Percentiles rank a stretch among this genome's conserved stretches.
phyloP scores from a whole-genome alignment of 2,888 invertebrate species.

The Cephalotes varians region DNA sequence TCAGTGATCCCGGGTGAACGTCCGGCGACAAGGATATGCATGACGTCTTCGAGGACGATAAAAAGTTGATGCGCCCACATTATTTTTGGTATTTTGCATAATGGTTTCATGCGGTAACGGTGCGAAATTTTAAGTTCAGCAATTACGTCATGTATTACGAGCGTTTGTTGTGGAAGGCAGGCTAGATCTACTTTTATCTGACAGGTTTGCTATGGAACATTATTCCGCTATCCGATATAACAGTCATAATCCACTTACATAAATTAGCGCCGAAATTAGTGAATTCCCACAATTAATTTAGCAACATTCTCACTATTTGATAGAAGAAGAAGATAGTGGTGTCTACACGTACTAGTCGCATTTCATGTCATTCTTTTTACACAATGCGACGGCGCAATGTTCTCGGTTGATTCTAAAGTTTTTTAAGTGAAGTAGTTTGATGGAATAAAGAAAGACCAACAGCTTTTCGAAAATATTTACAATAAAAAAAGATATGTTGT shows the following conservation, averaged over 20 bases:
- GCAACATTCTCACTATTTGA: background rate
- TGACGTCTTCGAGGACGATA: constrained; percentile 12
- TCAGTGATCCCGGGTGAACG: constrained; percentile 38
- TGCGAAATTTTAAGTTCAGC: constrained; percentile 20
- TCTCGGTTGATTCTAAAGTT: background rate
- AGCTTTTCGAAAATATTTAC: background rate
- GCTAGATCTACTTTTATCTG: constrained; percentile 27
- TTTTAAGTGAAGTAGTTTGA: background rate
- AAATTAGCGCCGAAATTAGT: constrained; percentile 30
- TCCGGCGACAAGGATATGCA: constrained; percentile 5
- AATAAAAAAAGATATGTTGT: background rate
- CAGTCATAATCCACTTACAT: background rate
- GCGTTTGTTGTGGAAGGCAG: background rate
- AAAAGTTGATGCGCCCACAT: constrained; percentile 29
- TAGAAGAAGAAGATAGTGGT: background rate
- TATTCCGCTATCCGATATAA: background rate
- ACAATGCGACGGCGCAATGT: background rate
- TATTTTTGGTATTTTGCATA: background rate
- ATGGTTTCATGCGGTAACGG: background rate
- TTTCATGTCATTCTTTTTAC: background rate
- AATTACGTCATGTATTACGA: constrained; percentile 32
- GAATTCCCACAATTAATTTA: constrained; percentile 1
- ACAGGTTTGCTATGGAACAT: background rate
- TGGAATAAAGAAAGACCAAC: background rate
- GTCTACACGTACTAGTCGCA: background rate